These are phyloP conservation scores for Neodiprion fabricii DNA, from an alignment of 1,140 invertebrate genomes.

Conservation along the genomic window DNA sequence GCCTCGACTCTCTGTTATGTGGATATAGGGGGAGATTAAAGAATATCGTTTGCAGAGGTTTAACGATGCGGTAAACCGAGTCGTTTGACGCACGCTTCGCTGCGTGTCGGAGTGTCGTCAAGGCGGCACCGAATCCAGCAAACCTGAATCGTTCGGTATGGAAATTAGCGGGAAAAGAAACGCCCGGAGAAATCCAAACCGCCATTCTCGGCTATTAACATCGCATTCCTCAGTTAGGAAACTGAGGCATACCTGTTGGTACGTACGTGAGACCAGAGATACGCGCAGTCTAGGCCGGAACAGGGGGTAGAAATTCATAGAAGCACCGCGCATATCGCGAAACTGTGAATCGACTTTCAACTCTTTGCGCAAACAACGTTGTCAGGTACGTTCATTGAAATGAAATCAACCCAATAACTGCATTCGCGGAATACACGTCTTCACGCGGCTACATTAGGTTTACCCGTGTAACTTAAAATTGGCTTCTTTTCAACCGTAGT, in stretches of 20 bases:
- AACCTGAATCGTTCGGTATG: not conserved
- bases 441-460: too few relatives aligned
- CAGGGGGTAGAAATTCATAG: too few relatives aligned
- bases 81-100: not conserved
- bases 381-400: too few relatives aligned
- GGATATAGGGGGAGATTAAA: too few relatives aligned
- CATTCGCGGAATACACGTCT: too few relatives aligned
- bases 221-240: not conserved
- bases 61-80: not conserved
- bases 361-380: not conserved
- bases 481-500: too few relatives aligned
- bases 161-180: constrained; percentile 1
- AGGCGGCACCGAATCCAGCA: not conserved
- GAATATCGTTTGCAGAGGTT: too few relatives aligned
- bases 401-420: too few relatives aligned
- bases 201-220: not conserved
- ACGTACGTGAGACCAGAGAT: not conserved
- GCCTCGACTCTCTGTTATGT: too few relatives aligned
- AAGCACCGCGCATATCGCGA: too few relatives aligned
- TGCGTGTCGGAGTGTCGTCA: constrained; percentile 2
- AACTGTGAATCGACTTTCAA: not conserved
- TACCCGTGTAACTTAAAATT: too few relatives aligned
- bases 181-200: not conserved
- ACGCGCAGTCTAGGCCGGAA: too few relatives aligned
- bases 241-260: not conserved